A percentile compares a stretch with the other conserved stretches of the same genome.
Evolutionary conservation across 2,888 invertebrate genomes (phyloP).

Genomic region (Nezara viridula): DNA sequence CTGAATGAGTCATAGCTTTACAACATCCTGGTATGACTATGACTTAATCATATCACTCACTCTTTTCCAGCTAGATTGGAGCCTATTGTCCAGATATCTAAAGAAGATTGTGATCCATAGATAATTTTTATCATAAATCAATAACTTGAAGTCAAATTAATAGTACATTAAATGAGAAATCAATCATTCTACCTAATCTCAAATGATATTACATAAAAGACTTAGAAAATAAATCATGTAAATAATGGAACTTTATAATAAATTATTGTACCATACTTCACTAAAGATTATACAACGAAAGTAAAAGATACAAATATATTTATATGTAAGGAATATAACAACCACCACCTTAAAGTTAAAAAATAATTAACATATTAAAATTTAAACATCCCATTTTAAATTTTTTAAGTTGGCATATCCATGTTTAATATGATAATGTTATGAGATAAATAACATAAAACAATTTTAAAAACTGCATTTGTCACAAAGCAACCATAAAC

Average conservation of each 20-base stretch:
- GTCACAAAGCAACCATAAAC: not conserved
- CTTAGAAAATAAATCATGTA: not conserved
- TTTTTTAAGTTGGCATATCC: not conserved
- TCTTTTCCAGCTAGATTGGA: slow-evolving; percentile 26
- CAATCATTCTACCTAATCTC: not conserved
- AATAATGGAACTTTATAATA: not conserved
- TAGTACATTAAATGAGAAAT: not conserved
- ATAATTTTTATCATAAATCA: slow-evolving; percentile 32
- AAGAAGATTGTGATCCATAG: not conserved
- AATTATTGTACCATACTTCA: not conserved
- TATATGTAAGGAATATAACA: not conserved
- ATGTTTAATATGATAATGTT: not conserved
- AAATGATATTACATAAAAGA: not conserved
- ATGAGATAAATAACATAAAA: not conserved
- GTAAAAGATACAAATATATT: not conserved
- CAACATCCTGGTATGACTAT: slow-evolving; percentile 54
- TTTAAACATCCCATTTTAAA: not conserved
- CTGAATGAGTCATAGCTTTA: slow-evolving; percentile 45
- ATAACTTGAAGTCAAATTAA: slow-evolving; percentile 20
- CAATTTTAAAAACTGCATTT: not conserved
- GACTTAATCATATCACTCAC: slow-evolving; percentile 48
- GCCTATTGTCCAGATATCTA: not conserved
- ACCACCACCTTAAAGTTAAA: not conserved
- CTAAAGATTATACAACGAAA: not conserved
- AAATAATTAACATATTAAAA: not conserved